phyloP scores from a whole-genome alignment of 2,797 vertebrate species.

The Zalophus californianus region DNA sequence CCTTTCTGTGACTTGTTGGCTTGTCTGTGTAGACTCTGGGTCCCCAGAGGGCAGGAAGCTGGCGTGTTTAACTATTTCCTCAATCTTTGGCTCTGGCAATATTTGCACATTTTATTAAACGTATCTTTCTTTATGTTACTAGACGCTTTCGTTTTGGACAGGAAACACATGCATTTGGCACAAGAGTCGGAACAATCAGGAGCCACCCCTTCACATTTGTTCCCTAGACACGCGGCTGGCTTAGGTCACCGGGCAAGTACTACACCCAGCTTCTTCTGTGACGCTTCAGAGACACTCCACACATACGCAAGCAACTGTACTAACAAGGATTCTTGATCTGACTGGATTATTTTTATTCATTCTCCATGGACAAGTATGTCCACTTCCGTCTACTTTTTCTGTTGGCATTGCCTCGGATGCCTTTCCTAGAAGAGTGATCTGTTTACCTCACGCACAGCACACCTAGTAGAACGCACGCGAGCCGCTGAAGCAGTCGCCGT shows the following conservation, averaged over 20 bases:
- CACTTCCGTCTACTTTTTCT: constrained; percentile 16
- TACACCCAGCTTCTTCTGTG: not conserved
- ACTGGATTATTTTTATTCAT: not conserved
- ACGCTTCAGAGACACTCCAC: not conserved
- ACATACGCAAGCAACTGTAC: not conserved
- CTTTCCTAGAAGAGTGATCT: not conserved
- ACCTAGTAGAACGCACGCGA: not conserved
- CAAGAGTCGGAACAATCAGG: not conserved
- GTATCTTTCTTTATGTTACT: constrained; percentile 1
- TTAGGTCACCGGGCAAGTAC: not conserved
- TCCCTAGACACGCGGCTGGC: not conserved
- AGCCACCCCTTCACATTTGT: not conserved
- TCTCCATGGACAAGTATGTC: not conserved
- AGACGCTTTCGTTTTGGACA: constrained; percentile 23
- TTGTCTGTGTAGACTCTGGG: not conserved
- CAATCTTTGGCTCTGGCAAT: not conserved
- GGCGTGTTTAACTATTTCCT: not conserved
- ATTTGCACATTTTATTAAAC: constrained; percentile 22
- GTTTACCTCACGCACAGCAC: not conserved
- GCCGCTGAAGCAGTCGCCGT: not conserved
- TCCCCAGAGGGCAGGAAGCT: not conserved
- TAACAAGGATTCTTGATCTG: not conserved
- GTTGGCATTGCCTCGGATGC: not conserved
- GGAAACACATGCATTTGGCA: not conserved
- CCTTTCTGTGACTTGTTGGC: not conserved